Base-by-base conservation (phyloP, 2,888 invertebrate genomes). In the Habroteleia sp. region DNA sequence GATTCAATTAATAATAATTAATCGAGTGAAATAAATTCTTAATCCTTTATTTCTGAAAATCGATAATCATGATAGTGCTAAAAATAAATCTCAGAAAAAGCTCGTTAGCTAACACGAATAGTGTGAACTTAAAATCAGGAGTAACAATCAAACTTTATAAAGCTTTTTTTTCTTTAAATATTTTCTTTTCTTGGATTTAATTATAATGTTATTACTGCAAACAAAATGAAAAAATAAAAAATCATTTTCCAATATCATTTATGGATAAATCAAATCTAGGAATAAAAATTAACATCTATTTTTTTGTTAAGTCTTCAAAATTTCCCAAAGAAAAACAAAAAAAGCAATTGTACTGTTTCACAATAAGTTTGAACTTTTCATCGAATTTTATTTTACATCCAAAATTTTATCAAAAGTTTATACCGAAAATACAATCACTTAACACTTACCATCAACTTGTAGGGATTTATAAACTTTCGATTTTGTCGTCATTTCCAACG, bases 361-460 rank as follows among this genome's bases (percentile, higher is more conserved):
- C n/a, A n/a, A n/a, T n/a, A n/a, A n/a, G n/a, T n/a, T n/a, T n/a
- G n/a, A n/a, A n/a, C n/a, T n/a, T n/a, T n/a, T n/a, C n/a, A n/a
- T n/a, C n/a, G n/a, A n/a, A 20, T 20, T 20, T 20, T 20, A 63
- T 41, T 13, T 41, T 11, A 25, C 44, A 10, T 10, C 14, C 46
- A 14, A 6, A 7, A 11, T 60, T 60, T 25, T 7, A 35, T 14
- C 17, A 48, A 27, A 62, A 54, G 13, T 54, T 27, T 14, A 10
- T n/a, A 48, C 31, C 10, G 16, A 33, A 46, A 74, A 56, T 6
- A 48, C 25, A 42, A 62, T 42, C 14, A 6, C 17, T 48, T 29
- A 62, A 62, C 62, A 66, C 75, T 76, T 62, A 76, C 75, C 33
- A 35, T 68, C 74, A 48, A 35, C 54, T 65, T 48, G 65, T 60